Conservation (phyloP, 2,888 invertebrate species). For the Ochropleura plecta region DNA sequence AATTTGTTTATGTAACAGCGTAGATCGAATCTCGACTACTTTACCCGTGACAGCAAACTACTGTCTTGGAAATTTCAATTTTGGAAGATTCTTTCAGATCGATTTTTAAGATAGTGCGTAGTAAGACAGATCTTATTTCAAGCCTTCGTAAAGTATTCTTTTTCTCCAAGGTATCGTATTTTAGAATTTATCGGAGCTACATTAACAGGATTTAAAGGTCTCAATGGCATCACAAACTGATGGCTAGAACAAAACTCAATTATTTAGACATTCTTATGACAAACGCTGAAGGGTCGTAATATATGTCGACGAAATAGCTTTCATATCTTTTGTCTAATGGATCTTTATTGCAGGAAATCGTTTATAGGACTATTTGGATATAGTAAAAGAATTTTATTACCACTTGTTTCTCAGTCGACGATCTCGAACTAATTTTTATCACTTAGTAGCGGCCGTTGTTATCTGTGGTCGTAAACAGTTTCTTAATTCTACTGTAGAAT, state of each 20-base stretch:
- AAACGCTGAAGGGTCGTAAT: not conserved
- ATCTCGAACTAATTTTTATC: conserved; percentile 15
- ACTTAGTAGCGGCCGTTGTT: conserved; percentile 9
- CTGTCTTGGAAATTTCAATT: conserved; percentile 2
- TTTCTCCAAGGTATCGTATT: conserved; percentile 12
- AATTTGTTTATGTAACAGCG: not conserved
- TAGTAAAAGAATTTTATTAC: conserved; percentile 32
- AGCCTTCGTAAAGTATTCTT: not conserved
- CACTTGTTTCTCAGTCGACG: conserved; percentile 26
- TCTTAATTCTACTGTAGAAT: not conserved
- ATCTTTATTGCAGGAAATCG: conserved; percentile 26
- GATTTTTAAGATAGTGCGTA: not conserved
- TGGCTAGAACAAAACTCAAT: not conserved
- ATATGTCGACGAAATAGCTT: conserved; percentile 10
- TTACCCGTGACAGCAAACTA: not conserved
- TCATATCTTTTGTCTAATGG: conserved; percentile 20
- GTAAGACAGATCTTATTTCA: conserved; percentile 3
- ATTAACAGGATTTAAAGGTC: conserved; percentile 6
- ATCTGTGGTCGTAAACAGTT: not conserved
- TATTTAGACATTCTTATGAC: not conserved
- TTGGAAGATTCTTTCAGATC: not conserved
- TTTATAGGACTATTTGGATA: conserved; percentile 37
- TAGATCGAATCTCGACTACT: conserved; percentile 5
- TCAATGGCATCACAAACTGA: conserved; percentile 11
- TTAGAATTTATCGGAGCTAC: conserved; percentile 2